Base-by-base conservation (phyloP, 2,797 vertebrate genomes). In the Myiothlypis coronata region DNA sequence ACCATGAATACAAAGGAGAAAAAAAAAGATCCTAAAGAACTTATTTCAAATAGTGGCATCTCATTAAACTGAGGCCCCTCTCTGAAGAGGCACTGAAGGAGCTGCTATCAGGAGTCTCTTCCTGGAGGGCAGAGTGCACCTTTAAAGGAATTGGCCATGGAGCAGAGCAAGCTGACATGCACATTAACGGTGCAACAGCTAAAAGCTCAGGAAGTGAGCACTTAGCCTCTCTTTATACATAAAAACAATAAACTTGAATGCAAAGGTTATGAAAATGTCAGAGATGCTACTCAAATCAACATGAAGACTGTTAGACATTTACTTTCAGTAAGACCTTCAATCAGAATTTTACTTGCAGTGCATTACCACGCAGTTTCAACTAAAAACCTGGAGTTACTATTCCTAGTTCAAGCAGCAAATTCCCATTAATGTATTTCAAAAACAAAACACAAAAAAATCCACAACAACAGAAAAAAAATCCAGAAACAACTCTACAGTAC, bases 41-140 rank as follows among this genome's bases (percentile, higher is more conserved):
- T 93, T 94, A 89, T 89, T 88, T 86, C 46, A 56, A 22, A 76
- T 69, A 82, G 63, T 39, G 69, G 44, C 60, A 83, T 89, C 44
- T 90, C 68, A 65, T 95, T 89, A 77, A 70, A 70, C 23, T 44
- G 87, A 47, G 92, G 81, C 89, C 89, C 59, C 69, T 83, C 61
- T 95, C 89, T 53, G 57, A 75, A 53, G 44, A 32, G 74, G 34
- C 60, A 71, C 88, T 70, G 76, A 77, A 91, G 86, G 77, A 82
- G 63, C 23, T 74, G 35, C 76, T 93, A 94, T 96, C 93, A 91
- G 89, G 53, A 90, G 83, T 90, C 92, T 65, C 80, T 72, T 94
- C 91, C 94, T 95, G 94, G 23, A 91, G 84, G 83, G 86, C 92
- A 94, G 50, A 55, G 35, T 23, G 78, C 47, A 83, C 91, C 77